Evolutionary conservation across 2,888 invertebrate genomes (phyloP).

Genomic region (Tenthredo scrophulariae): DNA sequence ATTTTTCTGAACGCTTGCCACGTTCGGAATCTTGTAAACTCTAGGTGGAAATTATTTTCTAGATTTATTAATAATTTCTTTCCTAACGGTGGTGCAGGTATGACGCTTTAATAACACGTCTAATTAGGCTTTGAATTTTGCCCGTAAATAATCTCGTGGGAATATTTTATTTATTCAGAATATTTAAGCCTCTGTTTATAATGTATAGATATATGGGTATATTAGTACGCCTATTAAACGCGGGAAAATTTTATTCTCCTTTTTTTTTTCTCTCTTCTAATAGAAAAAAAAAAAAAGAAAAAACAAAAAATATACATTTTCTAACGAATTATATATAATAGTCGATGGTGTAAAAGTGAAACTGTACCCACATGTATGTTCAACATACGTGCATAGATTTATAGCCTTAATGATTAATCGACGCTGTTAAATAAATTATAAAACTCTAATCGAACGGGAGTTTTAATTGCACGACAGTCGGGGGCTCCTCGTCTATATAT

Average conservation of each 20-base stretch:
- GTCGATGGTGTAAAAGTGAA: not conserved
- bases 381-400: conserved; percentile 12
- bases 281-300: not conserved
- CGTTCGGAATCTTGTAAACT: not conserved
- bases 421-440: conserved; percentile 29
- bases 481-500: not conserved
- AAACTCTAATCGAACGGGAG: conserved; percentile 41
- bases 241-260: not conserved
- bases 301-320: not conserved
- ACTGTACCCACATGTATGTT: not conserved
- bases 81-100: not conserved
- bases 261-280: not conserved
- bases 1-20: not conserved
- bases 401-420: conserved; percentile 15
- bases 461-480: conserved; percentile 26
- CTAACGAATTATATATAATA: not conserved
- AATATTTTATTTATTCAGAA: not conserved
- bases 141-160: not conserved
- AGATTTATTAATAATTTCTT: not conserved
- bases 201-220: not conserved
- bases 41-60: not conserved
- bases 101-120: not conserved
- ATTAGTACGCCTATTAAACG: not conserved
- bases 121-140: not conserved
- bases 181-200: not conserved